Evolutionary conservation across 2,888 invertebrate species (phyloP).

Genomic region (Tachina fera): DNA sequence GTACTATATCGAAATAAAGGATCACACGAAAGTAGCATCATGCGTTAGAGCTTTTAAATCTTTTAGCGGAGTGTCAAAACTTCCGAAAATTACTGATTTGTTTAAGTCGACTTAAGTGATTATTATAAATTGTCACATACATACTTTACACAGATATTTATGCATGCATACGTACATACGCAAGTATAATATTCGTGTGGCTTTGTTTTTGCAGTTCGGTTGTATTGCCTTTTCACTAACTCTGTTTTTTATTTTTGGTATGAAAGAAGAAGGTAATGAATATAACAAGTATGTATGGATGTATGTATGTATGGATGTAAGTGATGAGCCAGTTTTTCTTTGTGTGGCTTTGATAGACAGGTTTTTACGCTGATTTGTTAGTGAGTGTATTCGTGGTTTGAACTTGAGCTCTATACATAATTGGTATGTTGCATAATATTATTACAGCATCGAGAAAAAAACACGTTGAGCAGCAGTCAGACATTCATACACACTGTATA

Average conservation of each 20-base stretch:
- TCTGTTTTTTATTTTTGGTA: slow-evolving; percentile 9
- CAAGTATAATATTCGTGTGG: background rate
- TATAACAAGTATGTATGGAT: background rate
- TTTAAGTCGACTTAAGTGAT: too few species aligned
- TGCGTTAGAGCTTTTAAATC: too few species aligned
- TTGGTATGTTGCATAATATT: slow-evolving; percentile 79
- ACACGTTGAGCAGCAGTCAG: slow-evolving; percentile 35
- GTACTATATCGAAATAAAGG: background rate
- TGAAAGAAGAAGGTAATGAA: slow-evolving; percentile 45
- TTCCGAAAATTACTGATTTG: too few species aligned
- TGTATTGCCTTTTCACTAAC: slow-evolving; percentile 62
- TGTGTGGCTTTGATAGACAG: slow-evolving; percentile 62
- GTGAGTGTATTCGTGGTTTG: slow-evolving; percentile 73
- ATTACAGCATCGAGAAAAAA: slow-evolving; percentile 79
- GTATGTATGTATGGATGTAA: background rate
- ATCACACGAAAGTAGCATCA: too few species aligned
- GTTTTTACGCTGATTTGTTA: slow-evolving; percentile 69
- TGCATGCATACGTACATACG: too few species aligned
- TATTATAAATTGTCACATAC: too few species aligned
- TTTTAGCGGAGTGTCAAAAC: too few species aligned
- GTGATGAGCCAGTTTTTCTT: slow-evolving; percentile 58
- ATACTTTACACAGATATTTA: too few species aligned
- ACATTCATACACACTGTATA: slow-evolving; percentile 15
- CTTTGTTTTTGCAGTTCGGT: slow-evolving; percentile 9
- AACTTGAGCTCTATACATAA: slow-evolving; percentile 77